Base-by-base conservation (phyloP, 2,797 vertebrate species). In the Phylloscopus collybita region DNA sequence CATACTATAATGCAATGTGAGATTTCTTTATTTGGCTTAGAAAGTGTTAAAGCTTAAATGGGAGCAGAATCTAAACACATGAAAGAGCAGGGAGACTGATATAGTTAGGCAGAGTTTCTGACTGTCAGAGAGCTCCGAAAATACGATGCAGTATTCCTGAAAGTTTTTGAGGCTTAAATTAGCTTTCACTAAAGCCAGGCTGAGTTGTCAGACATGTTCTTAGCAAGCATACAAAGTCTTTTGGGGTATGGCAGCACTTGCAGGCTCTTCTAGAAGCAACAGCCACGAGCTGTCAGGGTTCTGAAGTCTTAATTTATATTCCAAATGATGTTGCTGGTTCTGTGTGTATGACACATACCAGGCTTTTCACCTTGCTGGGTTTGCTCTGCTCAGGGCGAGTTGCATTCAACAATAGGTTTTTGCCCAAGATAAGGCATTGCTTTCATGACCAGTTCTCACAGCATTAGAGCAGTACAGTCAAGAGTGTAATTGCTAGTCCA, bases 111-210 rank as follows among this genome's bases (percentile, higher is more conserved):
- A 64, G 66, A 88, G 56, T 64, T 95, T 93, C 78, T 85, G 86
- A 66, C 57, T 92, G 62, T 75, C 70, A 61, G 38, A 56, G 42
- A 19, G 40, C 40, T 80, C 64, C 18, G 2, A 80, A 88, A 86
- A 90, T 78, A 62, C 0, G 5, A 38, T 79, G 26, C 38, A 72
- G 13, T 82, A 78, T 61, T 92, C 54, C 64, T 80, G 69, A 92
- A 82, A 83, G 47, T 72, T 72, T 91, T 61, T 83, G n/a, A 67
- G 88, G 27, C 53, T 91, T 74, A 94, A 91, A 74, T 94, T 85
- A 86, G 47, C 84, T 86, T 92, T 80, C 22, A 16, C 15, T 40
- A 71, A 92, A 89, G 54, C 25, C 67, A 67, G 15, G 11, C n/a
- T 76, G 80, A 86, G 51, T 80, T 89, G 92, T 88, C 84, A 95